phyloP scores from a whole-genome alignment of 2,113 vertebrate species.

The Aleadryas rufinucha region DNA sequence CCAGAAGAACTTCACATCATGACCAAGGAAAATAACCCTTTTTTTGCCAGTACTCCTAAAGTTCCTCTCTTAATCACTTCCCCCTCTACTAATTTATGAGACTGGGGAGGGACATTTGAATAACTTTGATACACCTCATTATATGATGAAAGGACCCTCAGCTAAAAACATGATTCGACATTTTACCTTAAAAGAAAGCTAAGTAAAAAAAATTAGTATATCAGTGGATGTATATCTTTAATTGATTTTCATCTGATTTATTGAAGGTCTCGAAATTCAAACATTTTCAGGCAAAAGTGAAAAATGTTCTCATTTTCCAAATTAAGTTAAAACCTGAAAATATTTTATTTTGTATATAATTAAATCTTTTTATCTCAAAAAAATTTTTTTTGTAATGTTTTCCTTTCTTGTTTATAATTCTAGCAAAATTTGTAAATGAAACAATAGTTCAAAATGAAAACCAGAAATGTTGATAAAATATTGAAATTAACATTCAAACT shows the following conservation, averaged over 20 bases:
- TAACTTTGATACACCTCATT: not conserved
- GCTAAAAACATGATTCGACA: rapidly evolving
- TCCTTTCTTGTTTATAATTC: not conserved
- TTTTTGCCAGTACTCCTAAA: not conserved
- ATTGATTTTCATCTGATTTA: not conserved
- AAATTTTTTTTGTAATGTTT: not conserved
- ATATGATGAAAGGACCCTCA: not conserved
- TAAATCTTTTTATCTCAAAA: not conserved
- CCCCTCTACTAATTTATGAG: not conserved
- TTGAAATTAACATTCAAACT: not conserved
- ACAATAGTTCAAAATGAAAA: not conserved
- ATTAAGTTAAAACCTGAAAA: not conserved
- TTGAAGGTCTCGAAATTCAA: not conserved
- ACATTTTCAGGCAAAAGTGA: not conserved
- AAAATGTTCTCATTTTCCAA: not conserved
- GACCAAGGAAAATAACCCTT: not conserved
- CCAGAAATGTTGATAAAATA: not conserved
- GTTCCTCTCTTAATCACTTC: not conserved
- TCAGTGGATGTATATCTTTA: not conserved
- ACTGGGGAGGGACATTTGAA: not conserved
- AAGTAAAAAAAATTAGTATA: not conserved
- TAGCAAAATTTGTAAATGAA: not conserved
- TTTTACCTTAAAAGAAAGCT: not conserved
- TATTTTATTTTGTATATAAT: not conserved
- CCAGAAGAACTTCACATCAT: not conserved